Evolutionary conservation across 2,113 vertebrate species (phyloP).

Genomic region (Sebastes schlegelii): DNA sequence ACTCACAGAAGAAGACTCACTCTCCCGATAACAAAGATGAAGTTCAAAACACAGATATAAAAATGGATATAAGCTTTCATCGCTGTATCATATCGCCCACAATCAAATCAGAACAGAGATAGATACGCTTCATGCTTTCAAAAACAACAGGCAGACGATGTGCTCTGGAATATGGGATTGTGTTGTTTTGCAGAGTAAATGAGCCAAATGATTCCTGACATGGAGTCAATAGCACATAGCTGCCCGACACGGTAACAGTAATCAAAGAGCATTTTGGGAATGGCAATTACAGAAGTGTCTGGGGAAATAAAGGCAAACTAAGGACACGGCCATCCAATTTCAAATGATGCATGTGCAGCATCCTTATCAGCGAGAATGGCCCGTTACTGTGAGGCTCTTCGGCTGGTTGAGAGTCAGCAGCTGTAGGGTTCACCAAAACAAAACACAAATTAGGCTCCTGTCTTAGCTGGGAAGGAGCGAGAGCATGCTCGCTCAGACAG

Average conservation of each 20-base stretch:
- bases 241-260: slow-evolving; percentile 33
- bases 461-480: slow-evolving; percentile 37
- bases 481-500: slow-evolving; percentile 56
- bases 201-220: slow-evolving; percentile 67
- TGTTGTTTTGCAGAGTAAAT: slow-evolving; percentile 59
- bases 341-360: slow-evolving; percentile 35
- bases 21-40: slow-evolving; percentile 45
- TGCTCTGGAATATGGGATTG: slow-evolving; percentile 47
- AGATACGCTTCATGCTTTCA: slow-evolving; percentile 50
- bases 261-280: slow-evolving; percentile 64
- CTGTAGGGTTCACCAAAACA: slow-evolving; percentile 51
- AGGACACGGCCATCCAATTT: slow-evolving; percentile 35
- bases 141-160: slow-evolving; percentile 23
- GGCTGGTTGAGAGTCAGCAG: slow-evolving; percentile 46
- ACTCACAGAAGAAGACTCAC: slow-evolving; percentile 5
- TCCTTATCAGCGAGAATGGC: slow-evolving; percentile 22
- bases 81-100: slow-evolving; percentile 32
- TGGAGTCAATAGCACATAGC: slow-evolving; percentile 51
- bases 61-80: slow-evolving; percentile 59
- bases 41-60: slow-evolving; percentile 56
- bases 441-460: slow-evolving; percentile 61
- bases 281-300: slow-evolving; percentile 52
- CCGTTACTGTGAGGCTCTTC: slow-evolving; percentile 17
- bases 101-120: slow-evolving; percentile 47
- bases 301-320: slow-evolving; percentile 54